A percentile compares a stretch with the other conserved stretches of the same genome.
Evolutionary conservation across 2,113 vertebrate species (phyloP).

Genomic region (Patagioenas fasciata): DNA sequence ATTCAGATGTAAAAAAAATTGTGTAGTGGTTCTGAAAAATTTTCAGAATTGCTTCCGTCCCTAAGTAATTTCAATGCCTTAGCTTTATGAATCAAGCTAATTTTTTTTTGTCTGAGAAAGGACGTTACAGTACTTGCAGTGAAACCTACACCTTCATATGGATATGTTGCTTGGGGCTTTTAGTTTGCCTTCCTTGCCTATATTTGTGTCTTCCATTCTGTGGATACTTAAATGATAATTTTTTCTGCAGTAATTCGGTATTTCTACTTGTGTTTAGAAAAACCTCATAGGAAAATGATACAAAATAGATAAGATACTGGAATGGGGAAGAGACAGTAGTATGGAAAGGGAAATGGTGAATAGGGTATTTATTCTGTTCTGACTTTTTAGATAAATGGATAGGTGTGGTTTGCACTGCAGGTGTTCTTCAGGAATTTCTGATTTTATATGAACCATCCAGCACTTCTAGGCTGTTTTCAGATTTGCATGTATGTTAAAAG

Average conservation of each 20-base stretch:
- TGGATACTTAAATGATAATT: background rate
- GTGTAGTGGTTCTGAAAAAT: background rate
- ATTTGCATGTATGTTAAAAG: background rate
- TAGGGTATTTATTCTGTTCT: background rate
- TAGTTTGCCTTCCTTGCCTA: background rate
- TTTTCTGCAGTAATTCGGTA: background rate
- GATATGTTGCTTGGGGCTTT: background rate
- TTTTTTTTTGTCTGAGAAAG: background rate
- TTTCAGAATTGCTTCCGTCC: background rate
- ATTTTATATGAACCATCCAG: background rate
- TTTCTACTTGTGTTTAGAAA: background rate
- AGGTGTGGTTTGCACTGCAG: background rate
- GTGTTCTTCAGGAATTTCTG: background rate
- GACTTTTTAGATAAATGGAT: background rate
- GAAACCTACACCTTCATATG: background rate
- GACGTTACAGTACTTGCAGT: background rate
- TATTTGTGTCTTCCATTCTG: background rate
- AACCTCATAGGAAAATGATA: background rate
- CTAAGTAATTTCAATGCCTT: background rate
- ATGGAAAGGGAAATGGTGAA: background rate
- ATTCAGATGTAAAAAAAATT: background rate
- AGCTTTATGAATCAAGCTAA: background rate
- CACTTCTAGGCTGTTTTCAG: background rate
- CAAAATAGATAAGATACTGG: background rate
- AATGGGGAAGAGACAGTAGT: background rate